Base-by-base conservation (phyloP, 2,797 vertebrate genomes). In the Adrianichthys oophorus region DNA sequence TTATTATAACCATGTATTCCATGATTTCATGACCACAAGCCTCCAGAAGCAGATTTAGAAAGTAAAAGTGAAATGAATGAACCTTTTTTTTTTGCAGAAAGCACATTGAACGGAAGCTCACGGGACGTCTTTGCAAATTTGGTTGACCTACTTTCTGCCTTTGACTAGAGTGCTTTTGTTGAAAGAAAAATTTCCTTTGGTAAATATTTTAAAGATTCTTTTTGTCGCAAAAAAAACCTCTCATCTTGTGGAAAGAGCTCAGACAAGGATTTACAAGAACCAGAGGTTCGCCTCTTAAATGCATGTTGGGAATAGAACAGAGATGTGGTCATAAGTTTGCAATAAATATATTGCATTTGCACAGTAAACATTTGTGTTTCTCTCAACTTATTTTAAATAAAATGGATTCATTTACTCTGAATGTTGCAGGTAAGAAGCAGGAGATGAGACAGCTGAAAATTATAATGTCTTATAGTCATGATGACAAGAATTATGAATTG, bases 401-500 rank as follows among this genome's bases (percentile, higher is more conserved):
- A 12, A 12, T 12, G 7, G 5, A 26, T 1, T 26, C 26, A 26
- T 26, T 7, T 26, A 6, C 5, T 26, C 5, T 6, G 5, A 1
- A 1, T 52, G 13, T 46, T 26, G 67, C 44, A 54, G 62, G 62
- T 52, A 59, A 59, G 56, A 42, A 40, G 56, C 10, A 37, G 68
- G 18, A 32, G 52, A 52, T 4, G 3, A 29, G 37, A 19, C 0
- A 14, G 26, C 52, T 23, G 60, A 62, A 70, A 59, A 70, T 81
- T 77, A 70, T 37, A n/a, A 24, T 5, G 56, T 54, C 59, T 63
- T 62, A 59, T 52, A 47, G 63, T 54, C 58, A 78, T 68, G 69
- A 82, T 63, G 66, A 80, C 52, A 78, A 62, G 68, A 89, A 74
- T 82, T 85, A 87, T 48, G 73, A 54, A 79, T 70, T 87, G 74